Conservation (phyloP, 2,797 vertebrate genomes). For the Sebastes hubbsi region DNA sequence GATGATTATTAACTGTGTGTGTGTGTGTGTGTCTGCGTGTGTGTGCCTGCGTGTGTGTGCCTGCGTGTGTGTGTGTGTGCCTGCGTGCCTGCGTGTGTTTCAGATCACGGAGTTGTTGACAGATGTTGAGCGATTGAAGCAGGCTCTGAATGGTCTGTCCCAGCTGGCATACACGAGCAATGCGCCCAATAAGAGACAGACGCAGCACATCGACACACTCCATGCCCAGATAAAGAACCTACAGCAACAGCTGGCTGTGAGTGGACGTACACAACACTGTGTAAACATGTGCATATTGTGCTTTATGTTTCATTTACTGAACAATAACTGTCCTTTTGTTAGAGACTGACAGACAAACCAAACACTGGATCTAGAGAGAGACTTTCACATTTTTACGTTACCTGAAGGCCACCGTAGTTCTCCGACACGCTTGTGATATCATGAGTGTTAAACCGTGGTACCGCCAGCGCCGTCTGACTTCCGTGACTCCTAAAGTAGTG, state of each 20-base stretch:
- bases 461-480: too few species aligned
- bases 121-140: slow-evolving; percentile 93
- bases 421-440: too few species aligned
- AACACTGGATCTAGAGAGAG: too few species aligned
- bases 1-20: not conserved
- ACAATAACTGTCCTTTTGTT: not conserved
- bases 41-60: not conserved
- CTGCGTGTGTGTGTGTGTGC: not conserved
- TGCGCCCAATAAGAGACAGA: slow-evolving; percentile 88
- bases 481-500: too few species aligned
- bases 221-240: slow-evolving; percentile 91
- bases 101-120: slow-evolving; percentile 95
- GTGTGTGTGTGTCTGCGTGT: not conserved
- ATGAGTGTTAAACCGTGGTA: too few species aligned
- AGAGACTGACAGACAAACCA: not conserved
- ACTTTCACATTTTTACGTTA: too few species aligned
- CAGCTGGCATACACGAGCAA: slow-evolving; percentile 90
- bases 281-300: not conserved
- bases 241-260: slow-evolving; percentile 96
- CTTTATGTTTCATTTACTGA: not conserved
- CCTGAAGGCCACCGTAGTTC: too few species aligned
- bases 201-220: slow-evolving; percentile 88
- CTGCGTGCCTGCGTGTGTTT: slow-evolving; percentile 5
- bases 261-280: slow-evolving; percentile 61
- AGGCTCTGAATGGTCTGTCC: slow-evolving; percentile 92